A percentile compares a stretch with the other conserved stretches of the same genome.
Conservation (phyloP, 2,113 vertebrate species). For the Nestor notabilis region DNA sequence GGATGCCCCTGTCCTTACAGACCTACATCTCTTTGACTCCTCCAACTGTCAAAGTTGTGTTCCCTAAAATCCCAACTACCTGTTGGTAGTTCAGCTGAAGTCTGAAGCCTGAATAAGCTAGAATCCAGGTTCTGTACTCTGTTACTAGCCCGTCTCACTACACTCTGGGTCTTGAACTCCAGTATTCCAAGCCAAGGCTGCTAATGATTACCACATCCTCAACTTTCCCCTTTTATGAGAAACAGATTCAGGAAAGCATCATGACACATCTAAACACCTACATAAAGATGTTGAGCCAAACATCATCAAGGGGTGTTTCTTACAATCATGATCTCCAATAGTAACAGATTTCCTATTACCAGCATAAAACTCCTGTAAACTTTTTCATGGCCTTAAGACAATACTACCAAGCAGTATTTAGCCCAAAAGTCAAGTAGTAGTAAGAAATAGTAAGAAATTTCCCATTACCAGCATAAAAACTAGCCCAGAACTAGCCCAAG, state of each 20-base stretch:
- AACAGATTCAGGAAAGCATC: neutral
- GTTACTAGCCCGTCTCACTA: neutral
- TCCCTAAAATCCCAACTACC: neutral
- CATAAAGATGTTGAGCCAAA: neutral
- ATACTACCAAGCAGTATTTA: neutral
- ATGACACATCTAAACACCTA: neutral
- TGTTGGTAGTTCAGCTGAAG: neutral
- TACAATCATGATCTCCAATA: neutral
- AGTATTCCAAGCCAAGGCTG: neutral
- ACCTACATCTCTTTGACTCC: neutral
- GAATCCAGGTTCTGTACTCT: neutral
- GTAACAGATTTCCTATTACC: neutral
- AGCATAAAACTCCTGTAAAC: fast-evolving
- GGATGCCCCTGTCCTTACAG: neutral
- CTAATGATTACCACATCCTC: neutral
- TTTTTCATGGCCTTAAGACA: neutral
- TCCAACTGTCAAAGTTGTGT: neutral
- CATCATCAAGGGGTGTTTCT: neutral
- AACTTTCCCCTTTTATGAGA: neutral
- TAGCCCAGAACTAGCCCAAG: neutral
- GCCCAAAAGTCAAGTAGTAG: neutral
- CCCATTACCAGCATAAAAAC: neutral
- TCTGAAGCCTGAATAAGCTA: neutral
- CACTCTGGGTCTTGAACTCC: neutral
- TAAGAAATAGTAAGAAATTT: neutral